Evolutionary conservation across 1,140 invertebrate genomes (phyloP).

Genomic region (Penaeus japonicus): DNA sequence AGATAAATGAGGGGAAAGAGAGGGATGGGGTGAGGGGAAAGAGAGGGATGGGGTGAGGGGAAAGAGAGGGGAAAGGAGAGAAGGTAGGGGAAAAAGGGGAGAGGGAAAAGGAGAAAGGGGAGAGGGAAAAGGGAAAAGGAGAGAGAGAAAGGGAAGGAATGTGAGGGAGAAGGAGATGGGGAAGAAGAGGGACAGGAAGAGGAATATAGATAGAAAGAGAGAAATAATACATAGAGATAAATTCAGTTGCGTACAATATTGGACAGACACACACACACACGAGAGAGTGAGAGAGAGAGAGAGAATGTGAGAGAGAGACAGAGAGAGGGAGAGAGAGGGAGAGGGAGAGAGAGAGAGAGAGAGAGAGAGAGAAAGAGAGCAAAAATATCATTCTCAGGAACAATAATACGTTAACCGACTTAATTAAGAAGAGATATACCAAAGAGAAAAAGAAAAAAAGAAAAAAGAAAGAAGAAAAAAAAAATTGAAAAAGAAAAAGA

Average conservation of each 20-base stretch:
- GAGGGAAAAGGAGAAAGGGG: neutral
- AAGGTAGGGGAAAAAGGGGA: neutral
- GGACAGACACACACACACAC: too few species aligned
- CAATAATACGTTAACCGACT: too few species aligned
- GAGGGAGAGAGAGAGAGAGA: too few species aligned
- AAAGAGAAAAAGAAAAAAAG: too few species aligned
- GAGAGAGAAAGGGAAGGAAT: neutral
- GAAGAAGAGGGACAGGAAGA: neutral
- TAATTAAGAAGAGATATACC: too few species aligned
- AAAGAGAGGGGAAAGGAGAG: neutral
- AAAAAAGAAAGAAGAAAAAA: too few species aligned
- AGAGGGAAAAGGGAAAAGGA: neutral
- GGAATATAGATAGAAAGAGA: neutral
- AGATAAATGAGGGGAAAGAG: neutral
- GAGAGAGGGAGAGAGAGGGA: too few species aligned
- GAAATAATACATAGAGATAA: neutral
- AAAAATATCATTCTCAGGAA: too few species aligned
- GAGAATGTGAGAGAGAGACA: neutral
- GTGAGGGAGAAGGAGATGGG: neutral
- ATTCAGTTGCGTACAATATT: too few species aligned
- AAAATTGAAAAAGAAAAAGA: too few species aligned
- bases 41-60: neutral
- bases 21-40: neutral
- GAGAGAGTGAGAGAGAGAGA: neutral
- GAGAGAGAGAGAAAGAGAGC: too few species aligned